Base-by-base conservation (phyloP, 2,888 invertebrate genomes). In the Netelia virgata region DNA sequence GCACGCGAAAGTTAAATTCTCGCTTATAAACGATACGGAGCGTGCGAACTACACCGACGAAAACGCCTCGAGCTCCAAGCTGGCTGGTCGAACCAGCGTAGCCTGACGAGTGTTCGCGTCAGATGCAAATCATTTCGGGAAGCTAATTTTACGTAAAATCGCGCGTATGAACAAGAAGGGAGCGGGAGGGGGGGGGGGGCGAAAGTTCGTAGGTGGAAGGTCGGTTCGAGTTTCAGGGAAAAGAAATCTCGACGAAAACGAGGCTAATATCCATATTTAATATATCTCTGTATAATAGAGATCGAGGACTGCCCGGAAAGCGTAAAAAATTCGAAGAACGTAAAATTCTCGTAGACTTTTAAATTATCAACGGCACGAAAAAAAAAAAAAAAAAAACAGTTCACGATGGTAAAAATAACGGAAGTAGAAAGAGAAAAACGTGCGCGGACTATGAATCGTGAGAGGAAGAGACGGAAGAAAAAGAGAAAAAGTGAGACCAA, bases 61-160 rank as follows among this genome's bases (percentile, higher is more conserved):
- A 66, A 64, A 53, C 20, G 55, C 41, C 47, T 50, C 57, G 57
- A 16, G 70, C 14, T 61, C 28, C 9, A 11, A 11, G 68, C 18
- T 61, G n/a, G 61, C 36, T 50, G 87, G 89, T 88, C 87, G 89
- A 90, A 91, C 88, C 87, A 89, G 89, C 91, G 90, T 89, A 89
- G 75, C 77, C 36, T 36, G 36, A 36, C 8, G 5, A 3, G 1
- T 36, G 83, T 76, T 75, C 87, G 91, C 91, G 93, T 93, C 92
- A 91, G 91, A 93, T 93, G 93, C 93, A 92, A 93, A 93, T 93
- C 91, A 91, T 89, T 64, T 47, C 90, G 88, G 86, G 88, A 87
- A 88, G 89, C 91, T 92, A 92, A 92, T 93, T 92, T 91, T 90
- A 89, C 90, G 92, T 14, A 92, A 91, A 93, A 92, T 69, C 91